Percentiles rank a stretch among this genome's conserved stretches.
These are phyloP conservation scores for Atherinomorus stipes DNA, from an alignment of 2,113 vertebrate genomes.

Conservation along the genomic window DNA sequence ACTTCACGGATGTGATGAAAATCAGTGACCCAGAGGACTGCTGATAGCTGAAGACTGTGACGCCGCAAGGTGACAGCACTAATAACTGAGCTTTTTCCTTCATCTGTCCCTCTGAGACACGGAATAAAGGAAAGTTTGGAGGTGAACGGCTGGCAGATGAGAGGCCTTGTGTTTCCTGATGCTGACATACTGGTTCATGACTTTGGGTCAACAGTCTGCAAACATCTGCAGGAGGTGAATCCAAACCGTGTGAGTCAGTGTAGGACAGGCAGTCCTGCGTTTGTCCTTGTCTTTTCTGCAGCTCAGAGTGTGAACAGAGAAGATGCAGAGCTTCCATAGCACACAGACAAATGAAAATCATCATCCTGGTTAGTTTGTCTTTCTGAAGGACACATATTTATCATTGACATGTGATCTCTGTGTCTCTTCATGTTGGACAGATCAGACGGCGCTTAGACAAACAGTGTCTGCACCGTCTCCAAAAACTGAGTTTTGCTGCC, in stretches of 20 bases:
- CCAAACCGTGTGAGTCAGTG: slow-evolving; percentile 24
- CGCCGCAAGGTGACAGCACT: background rate
- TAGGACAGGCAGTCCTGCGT: background rate
- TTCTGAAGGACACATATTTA: too few species aligned
- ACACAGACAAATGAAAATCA: background rate
- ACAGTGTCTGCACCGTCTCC: background rate
- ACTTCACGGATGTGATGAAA: slow-evolving; percentile 46
- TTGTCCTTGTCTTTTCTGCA: slow-evolving; percentile 28
- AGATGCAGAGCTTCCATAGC: background rate
- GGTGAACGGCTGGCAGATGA: slow-evolving; percentile 4
- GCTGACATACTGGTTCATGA: slow-evolving; percentile 27
- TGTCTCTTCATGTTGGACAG: background rate
- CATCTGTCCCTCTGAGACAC: background rate
- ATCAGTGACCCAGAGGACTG: slow-evolving; percentile 28
- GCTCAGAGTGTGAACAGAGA: slow-evolving; percentile 8
- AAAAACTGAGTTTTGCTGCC: slow-evolving; percentile 28
- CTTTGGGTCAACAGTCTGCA: slow-evolving; percentile 9
- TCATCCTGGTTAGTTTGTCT: too few species aligned
- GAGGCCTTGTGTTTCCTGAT: slow-evolving; percentile 29
- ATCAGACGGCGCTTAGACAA: background rate
- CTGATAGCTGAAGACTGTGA: slow-evolving; percentile 10
- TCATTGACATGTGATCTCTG: fast-evolving
- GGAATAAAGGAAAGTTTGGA: slow-evolving; percentile 23
- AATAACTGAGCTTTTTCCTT: slow-evolving; percentile 1
- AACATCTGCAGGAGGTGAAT: slow-evolving; percentile 49